phyloP scores from a whole-genome alignment of 2,797 vertebrate genomes.

The Necrosyrtes monachus region DNA sequence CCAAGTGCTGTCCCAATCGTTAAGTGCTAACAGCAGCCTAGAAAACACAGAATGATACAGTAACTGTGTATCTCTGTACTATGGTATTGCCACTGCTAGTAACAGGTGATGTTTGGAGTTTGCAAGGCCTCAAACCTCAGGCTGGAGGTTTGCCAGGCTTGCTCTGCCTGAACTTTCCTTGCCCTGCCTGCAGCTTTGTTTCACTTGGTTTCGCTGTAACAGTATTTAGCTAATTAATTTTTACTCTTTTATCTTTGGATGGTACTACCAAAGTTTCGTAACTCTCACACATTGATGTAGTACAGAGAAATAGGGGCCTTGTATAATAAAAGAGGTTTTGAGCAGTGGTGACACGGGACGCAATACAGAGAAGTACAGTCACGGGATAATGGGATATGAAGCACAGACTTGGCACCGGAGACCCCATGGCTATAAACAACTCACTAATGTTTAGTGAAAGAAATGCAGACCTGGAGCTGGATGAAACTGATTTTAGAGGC shows the following conservation, averaged over 20 bases:
- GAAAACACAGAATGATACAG: not conserved
- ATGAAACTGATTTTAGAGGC: not conserved
- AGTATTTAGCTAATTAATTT: not conserved
- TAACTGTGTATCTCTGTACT: not conserved
- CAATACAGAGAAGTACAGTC: not conserved
- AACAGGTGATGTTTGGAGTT: not conserved
- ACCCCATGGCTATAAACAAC: not conserved
- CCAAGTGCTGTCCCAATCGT: not conserved
- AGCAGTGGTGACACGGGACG: not conserved
- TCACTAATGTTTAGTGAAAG: not conserved
- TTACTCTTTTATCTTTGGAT: not conserved
- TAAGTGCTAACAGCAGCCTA: not conserved
- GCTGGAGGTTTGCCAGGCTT: not conserved
- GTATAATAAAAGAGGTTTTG: not conserved
- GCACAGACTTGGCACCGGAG: not conserved
- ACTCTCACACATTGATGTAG: not conserved
- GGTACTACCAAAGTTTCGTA: not conserved
- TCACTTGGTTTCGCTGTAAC: not conserved
- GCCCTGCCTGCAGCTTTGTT: not conserved
- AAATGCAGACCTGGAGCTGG: not conserved
- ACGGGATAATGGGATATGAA: accelerated
- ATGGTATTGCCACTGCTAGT: too few relatives aligned
- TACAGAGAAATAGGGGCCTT: not conserved
- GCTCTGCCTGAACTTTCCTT: not conserved
- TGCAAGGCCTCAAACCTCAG: not conserved